Evolutionary conservation across 2,113 vertebrate species (phyloP).

Genomic region (Spermophilus dauricus): DNA sequence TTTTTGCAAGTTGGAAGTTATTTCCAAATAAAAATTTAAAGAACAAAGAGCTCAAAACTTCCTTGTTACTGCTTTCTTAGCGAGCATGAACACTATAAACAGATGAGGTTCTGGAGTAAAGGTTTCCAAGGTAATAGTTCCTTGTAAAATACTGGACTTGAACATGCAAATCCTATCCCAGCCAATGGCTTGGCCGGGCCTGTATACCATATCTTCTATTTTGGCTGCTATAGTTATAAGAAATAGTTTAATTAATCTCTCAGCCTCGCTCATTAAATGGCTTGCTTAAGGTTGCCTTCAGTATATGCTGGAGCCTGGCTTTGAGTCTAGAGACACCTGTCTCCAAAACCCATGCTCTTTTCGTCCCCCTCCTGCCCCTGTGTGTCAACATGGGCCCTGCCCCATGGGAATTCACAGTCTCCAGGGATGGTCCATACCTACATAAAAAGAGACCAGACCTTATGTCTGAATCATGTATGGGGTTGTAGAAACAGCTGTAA

Average conservation of each 20-base stretch:
- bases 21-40: conserved; percentile 22
- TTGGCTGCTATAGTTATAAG: neutral
- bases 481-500: conserved; percentile 64
- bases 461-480: neutral
- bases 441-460: conserved; percentile 44
- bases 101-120: neutral
- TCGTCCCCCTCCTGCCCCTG: fast-evolving
- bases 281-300: neutral
- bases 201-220: neutral
- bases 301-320: neutral
- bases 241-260: neutral
- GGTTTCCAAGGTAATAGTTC: neutral
- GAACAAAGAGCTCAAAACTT: neutral
- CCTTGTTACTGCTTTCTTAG: neutral
- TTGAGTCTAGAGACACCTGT: neutral
- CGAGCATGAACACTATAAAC: neutral
- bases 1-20: conserved; percentile 35
- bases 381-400: neutral
- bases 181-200: neutral
- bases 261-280: neutral
- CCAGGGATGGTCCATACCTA: neutral
- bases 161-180: neutral
- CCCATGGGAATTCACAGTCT: conserved; percentile 15
- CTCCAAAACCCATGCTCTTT: neutral
- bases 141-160: neutral